phyloP scores from a whole-genome alignment of 1,140 invertebrate species.

The Aphaenogaster ashmeadi region DNA sequence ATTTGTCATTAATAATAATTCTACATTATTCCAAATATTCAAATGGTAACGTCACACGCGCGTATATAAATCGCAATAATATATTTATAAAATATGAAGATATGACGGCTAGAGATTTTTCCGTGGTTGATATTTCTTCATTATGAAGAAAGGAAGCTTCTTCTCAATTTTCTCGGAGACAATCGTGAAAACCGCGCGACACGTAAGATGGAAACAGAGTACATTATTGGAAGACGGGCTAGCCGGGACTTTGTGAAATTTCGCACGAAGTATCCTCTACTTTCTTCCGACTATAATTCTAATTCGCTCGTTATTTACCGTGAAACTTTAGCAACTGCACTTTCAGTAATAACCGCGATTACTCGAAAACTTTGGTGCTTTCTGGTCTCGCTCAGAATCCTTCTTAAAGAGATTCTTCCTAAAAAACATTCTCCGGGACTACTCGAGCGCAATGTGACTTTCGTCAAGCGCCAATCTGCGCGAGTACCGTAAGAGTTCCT shows the following conservation, averaged over 20 bases:
- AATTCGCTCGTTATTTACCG: conserved; percentile 70
- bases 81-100: conserved; percentile 29
- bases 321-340: conserved; percentile 63
- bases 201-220: conserved; percentile 49
- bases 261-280: conserved; percentile 38
- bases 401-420: conserved; percentile 55
- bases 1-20: background rate
- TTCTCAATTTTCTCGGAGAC: conserved; percentile 36
- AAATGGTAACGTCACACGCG: background rate
- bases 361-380: conserved; percentile 56
- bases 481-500: background rate
- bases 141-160: conserved; percentile 21
- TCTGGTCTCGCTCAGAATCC: conserved; percentile 41
- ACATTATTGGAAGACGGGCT: conserved; percentile 48
- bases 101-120: background rate
- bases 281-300: conserved; percentile 67
- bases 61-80: conserved; percentile 12
- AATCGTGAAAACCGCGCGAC: conserved; percentile 57
- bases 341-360: conserved; percentile 68
- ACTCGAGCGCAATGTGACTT: conserved; percentile 50
- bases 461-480: conserved; percentile 44
- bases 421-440: conserved; percentile 56
- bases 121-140: conserved; percentile 23
- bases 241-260: conserved; percentile 48
- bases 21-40: background rate